phyloP scores from a whole-genome alignment of 2,888 invertebrate genomes.

The Papilio demoleus region DNA sequence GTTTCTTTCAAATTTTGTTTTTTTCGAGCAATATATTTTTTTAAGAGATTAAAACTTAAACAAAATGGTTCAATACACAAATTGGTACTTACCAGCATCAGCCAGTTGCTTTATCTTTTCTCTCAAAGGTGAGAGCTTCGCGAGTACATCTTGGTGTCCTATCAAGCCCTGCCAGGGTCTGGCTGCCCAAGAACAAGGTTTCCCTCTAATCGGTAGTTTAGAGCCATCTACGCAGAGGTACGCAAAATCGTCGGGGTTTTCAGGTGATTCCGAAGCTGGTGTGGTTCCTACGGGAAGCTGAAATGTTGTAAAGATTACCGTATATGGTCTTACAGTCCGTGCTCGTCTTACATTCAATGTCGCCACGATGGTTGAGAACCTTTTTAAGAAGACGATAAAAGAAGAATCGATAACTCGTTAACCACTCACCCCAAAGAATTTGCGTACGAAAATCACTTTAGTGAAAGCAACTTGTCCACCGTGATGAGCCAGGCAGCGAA shows the following conservation, averaged over 20 bases:
- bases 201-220: slow-evolving; percentile 85
- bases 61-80: no score
- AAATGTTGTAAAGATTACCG: not conserved
- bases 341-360: not conserved
- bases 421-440: slow-evolving; percentile 88
- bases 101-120: slow-evolving; percentile 83
- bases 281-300: slow-evolving; percentile 85
- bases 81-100: slow-evolving; percentile 63
- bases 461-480: slow-evolving; percentile 94
- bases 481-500: slow-evolving; percentile 91
- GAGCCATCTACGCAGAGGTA: slow-evolving; percentile 92
- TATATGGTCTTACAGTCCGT: no score
- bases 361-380: no score
- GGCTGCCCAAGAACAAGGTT: slow-evolving; percentile 91
- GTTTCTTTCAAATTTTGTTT: no score
- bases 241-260: slow-evolving; percentile 86
- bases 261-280: slow-evolving; percentile 82
- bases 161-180: slow-evolving; percentile 93
- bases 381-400: not conserved
- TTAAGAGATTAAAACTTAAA: no score
- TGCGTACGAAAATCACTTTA: slow-evolving; percentile 90
- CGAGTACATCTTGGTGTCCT: slow-evolving; percentile 85
- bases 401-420: no score
- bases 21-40: no score
- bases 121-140: slow-evolving; percentile 78